Evolutionary conservation across 2,797 vertebrate genomes (phyloP).

Genomic region (Steatocranus sp.): DNA sequence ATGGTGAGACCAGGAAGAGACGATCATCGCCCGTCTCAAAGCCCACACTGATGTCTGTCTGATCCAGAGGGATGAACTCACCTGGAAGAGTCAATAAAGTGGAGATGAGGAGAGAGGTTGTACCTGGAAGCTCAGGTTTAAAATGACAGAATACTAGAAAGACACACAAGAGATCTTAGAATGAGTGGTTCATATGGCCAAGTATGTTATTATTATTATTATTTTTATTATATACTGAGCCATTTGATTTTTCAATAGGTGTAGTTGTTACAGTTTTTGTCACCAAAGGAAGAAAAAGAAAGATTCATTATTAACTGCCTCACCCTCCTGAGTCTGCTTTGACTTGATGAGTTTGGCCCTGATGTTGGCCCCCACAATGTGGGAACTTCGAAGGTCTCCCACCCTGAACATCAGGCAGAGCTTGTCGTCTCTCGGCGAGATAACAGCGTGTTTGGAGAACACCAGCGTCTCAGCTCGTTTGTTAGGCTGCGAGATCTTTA

Average conservation of each 20-base stretch:
- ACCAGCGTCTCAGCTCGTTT: slow-evolving; percentile 94
- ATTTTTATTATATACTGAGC: background rate
- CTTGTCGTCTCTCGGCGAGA: slow-evolving; percentile 88
- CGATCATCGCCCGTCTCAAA: slow-evolving; percentile 96
- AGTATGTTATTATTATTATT: background rate
- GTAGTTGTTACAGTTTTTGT: background rate
- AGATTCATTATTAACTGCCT: slow-evolving; percentile 6
- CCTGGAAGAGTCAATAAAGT: slow-evolving; percentile 51
- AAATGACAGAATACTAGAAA: background rate
- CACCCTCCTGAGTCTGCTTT: slow-evolving; percentile 94
- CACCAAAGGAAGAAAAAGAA: background rate
- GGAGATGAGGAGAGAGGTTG: background rate
- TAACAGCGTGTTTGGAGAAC: slow-evolving; percentile 94
- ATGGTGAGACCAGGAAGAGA: slow-evolving; percentile 93
- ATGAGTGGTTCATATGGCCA: background rate
- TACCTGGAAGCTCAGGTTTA: background rate
- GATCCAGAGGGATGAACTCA: slow-evolving; percentile 96
- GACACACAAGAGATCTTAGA: background rate
- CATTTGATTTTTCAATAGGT: background rate
- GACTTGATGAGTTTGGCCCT: slow-evolving; percentile 97
- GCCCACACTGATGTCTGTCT: slow-evolving; percentile 96
- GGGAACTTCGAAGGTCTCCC: slow-evolving; percentile 92
- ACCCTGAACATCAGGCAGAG: slow-evolving; percentile 97
- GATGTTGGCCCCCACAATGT: slow-evolving; percentile 97
- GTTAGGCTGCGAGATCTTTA: slow-evolving; percentile 98